Evolutionary conservation across 2,888 invertebrate genomes (phyloP).

Genomic region (Polydrusus tereticollis): DNA sequence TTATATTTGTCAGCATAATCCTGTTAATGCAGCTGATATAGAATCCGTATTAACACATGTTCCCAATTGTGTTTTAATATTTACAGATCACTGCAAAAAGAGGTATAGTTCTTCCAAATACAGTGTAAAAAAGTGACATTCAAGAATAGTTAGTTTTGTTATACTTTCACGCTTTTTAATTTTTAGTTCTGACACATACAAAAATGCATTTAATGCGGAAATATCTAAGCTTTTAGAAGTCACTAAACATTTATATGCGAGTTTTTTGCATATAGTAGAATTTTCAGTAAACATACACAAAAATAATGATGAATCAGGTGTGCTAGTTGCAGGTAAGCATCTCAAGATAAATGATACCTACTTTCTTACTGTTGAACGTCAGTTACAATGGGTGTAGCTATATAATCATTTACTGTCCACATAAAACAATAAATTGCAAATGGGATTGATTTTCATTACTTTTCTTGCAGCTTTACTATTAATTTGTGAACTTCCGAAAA

Average conservation of each 20-base stretch:
- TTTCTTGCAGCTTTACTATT: constrained; percentile 67
- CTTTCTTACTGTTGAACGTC: background rate
- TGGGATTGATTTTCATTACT: background rate
- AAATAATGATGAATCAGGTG: background rate
- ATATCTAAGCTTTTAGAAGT: constrained; percentile 54
- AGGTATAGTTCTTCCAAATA: constrained; percentile 10
- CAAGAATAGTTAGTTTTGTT: no score
- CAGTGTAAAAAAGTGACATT: background rate
- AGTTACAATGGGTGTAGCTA: no score
- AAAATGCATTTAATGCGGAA: constrained; percentile 53
- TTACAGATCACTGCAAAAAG: constrained; percentile 22
- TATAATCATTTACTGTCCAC: no score
- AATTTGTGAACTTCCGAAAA: constrained; percentile 68
- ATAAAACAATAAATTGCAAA: no score
- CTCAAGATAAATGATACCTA: background rate
- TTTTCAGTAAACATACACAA: constrained; percentile 21
- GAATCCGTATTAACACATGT: constrained; percentile 20
- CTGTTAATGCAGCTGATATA: constrained; percentile 8
- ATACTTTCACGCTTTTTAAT: background rate
- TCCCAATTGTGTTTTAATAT: constrained; percentile 22
- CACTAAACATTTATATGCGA: constrained; percentile 27
- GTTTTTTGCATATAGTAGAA: constrained; percentile 20
- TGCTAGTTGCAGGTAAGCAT: constrained; percentile 15
- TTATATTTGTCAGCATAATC: constrained; percentile 15
- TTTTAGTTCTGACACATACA: constrained; percentile 55